Evolutionary conservation across 2,888 invertebrate genomes (phyloP).

Genomic region (Phanerotoma sp.): DNA sequence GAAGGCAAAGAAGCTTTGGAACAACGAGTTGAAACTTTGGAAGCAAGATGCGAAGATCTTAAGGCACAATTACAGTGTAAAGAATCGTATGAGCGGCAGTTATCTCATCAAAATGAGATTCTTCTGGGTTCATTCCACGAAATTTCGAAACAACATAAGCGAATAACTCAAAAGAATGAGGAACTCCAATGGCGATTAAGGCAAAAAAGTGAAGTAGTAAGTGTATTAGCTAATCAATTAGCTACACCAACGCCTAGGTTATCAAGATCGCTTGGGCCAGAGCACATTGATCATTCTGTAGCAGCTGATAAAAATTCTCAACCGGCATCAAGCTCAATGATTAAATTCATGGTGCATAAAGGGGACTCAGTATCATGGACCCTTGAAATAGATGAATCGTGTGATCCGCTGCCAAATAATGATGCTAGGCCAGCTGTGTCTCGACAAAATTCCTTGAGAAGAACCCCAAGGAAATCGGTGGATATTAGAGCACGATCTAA

Average conservation of each 20-base stretch:
- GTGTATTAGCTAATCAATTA: slow-evolving; percentile 49
- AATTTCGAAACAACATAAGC: slow-evolving; percentile 75
- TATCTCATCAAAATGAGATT: slow-evolving; percentile 70
- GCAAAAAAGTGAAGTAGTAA: slow-evolving; percentile 75
- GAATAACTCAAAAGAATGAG: slow-evolving; percentile 81
- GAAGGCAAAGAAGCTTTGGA: slow-evolving; percentile 73
- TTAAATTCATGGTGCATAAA: slow-evolving; percentile 82
- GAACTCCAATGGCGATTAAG: slow-evolving; percentile 84
- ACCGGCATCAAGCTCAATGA: slow-evolving; percentile 73
- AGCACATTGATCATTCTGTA: slow-evolving; percentile 41
- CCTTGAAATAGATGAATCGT: slow-evolving; percentile 68
- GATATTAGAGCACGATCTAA: slow-evolving; percentile 49
- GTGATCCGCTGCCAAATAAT: slow-evolving; percentile 34
- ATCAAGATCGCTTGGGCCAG: slow-evolving; percentile 48
- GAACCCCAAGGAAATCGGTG: slow-evolving; percentile 41
- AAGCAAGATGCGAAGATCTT: slow-evolving; percentile 85
- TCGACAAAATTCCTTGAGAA: slow-evolving; percentile 47
- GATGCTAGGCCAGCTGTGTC: slow-evolving; percentile 35
- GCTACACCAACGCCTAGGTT: slow-evolving; percentile 44
- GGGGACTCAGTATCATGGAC: slow-evolving; percentile 87
- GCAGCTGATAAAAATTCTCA: slow-evolving; percentile 59
- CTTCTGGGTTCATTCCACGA: slow-evolving; percentile 73
- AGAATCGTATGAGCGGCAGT: slow-evolving; percentile 71
- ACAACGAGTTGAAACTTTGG: slow-evolving; percentile 73
- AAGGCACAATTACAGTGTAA: slow-evolving; percentile 72